A percentile compares a stretch with the other conserved stretches of the same genome.
phyloP scores from a whole-genome alignment of 2,113 vertebrate genomes.

The Cettia cetti region DNA sequence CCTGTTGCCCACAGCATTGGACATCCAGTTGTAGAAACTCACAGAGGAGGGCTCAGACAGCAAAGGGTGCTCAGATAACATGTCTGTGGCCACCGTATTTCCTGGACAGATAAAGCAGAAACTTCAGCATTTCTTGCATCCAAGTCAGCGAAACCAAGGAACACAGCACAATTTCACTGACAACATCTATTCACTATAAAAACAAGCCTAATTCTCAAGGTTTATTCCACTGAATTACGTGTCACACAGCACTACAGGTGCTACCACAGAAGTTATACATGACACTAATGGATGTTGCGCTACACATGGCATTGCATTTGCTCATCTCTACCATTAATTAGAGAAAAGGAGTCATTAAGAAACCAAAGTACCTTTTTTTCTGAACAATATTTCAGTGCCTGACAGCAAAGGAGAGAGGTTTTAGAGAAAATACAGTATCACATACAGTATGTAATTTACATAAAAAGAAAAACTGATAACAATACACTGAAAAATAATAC shows the following conservation, averaged over 20 bases:
- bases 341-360: neutral
- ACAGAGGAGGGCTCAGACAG: conserved; percentile 92
- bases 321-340: neutral
- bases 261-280: neutral
- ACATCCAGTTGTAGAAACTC: conserved; percentile 99
- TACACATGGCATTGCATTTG: neutral
- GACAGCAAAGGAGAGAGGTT: conserved; percentile 28
- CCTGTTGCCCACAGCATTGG: conserved; percentile 93
- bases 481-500: neutral
- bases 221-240: neutral
- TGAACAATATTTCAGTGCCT: conserved; percentile 30
- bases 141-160: neutral
- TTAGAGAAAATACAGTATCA: neutral
- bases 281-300: neutral
- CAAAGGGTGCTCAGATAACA: conserved; percentile 93
- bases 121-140: neutral
- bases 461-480: neutral
- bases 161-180: neutral
- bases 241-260: neutral
- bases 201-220: neutral
- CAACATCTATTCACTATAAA: neutral
- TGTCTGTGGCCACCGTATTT: conserved; percentile 84
- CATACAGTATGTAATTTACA: neutral
- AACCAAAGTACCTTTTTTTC: conserved; percentile 32
- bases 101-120: conserved; percentile 64